These are phyloP conservation scores for Zoanthus solanderi DNA, from an alignment of 92 coral and sea anemone genomes.

Conservation along the genomic window DNA sequence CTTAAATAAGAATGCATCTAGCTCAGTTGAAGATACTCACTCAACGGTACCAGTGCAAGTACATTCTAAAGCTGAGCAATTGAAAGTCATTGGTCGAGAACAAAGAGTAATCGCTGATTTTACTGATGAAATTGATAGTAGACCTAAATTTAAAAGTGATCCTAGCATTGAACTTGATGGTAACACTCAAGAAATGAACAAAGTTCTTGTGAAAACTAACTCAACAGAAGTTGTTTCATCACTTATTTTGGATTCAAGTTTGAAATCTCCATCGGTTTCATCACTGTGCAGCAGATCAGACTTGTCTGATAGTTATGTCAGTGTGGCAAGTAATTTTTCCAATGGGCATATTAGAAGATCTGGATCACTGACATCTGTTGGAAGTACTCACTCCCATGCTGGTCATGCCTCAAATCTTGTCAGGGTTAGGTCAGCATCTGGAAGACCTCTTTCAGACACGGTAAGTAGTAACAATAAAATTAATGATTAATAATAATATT, in stretches of 20 bases:
- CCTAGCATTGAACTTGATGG: constrained; percentile 89
- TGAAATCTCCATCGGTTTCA: constrained; percentile 88
- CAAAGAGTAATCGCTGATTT: neutral
- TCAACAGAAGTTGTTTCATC: constrained; percentile 92
- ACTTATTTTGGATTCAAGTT: constrained; percentile 74
- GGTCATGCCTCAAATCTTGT: constrained; percentile 63
- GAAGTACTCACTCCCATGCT: constrained; percentile 65
- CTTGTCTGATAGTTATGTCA: constrained; percentile 80
- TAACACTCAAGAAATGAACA: constrained; percentile 93
- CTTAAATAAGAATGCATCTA: neutral
- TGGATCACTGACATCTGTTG: constrained; percentile 86
- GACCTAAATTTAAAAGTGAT: constrained; percentile 50
- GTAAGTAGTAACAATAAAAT: constrained; percentile 53
- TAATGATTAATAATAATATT: too few species aligned
- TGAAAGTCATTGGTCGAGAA: neutral
- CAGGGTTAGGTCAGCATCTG: constrained; percentile 80
- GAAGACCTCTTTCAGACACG: constrained; percentile 90
- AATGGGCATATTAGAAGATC: constrained; percentile 81
- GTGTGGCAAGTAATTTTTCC: constrained; percentile 88
- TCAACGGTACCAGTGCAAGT: neutral
- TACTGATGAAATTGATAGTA: neutral
- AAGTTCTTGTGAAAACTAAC: constrained; percentile 86
- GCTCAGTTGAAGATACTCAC: constrained; percentile 6
- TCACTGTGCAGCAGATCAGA: constrained; percentile 87
- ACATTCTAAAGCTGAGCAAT: neutral